These are phyloP conservation scores for Alcedo atthis DNA, from an alignment of 2,797 vertebrate genomes.

Conservation along the genomic window DNA sequence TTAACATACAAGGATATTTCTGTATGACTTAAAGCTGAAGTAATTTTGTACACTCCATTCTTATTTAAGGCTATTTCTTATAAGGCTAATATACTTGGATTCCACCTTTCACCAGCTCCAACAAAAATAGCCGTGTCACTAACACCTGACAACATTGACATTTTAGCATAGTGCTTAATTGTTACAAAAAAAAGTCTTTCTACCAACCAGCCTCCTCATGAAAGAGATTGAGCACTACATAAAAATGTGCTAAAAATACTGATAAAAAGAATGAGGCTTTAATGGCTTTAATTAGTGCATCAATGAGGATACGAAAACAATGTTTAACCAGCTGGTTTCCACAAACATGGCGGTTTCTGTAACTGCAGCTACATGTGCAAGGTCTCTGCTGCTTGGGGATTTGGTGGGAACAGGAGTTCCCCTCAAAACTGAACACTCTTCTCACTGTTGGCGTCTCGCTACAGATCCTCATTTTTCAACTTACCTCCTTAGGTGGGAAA, in stretches of 20 bases:
- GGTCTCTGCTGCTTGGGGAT: background rate
- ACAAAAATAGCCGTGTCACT: conserved; percentile 48
- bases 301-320: conserved; percentile 36
- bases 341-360: background rate
- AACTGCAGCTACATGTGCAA: background rate
- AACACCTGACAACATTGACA: conserved; percentile 18
- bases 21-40: conserved; percentile 63
- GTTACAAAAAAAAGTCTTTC: background rate
- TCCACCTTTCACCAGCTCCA: conserved; percentile 42
- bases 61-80: conserved; percentile 77
- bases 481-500: background rate
- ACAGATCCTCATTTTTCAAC: background rate
- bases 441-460: background rate
- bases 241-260: conserved; percentile 59
- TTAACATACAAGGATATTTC: conserved; percentile 24
- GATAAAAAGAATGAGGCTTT: conserved; percentile 60
- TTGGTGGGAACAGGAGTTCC: conserved; percentile 7
- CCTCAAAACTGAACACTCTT: background rate
- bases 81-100: conserved; percentile 64
- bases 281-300: conserved; percentile 69
- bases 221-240: conserved; percentile 17
- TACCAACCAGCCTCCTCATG: conserved; percentile 6
- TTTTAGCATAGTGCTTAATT: conserved; percentile 30
- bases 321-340: background rate
- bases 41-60: conserved; percentile 49